Evolutionary conservation across 2,113 vertebrate species (phyloP).

Genomic region (Scomber japonicus): DNA sequence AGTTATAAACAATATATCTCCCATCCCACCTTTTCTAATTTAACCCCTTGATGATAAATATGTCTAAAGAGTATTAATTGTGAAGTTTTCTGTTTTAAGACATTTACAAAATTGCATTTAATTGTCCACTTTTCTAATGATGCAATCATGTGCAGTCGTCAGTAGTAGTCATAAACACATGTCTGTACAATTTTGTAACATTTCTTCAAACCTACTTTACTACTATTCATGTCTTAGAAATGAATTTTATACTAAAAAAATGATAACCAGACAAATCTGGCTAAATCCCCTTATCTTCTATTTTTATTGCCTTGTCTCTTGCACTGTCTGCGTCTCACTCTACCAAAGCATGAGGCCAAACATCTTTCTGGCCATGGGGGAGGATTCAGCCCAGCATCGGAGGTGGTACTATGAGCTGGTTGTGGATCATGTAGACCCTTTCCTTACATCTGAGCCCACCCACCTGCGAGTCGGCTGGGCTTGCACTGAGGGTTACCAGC

Average conservation of each 20-base stretch:
- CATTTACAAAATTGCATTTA: too few relatives aligned
- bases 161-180: not conserved
- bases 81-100: too few relatives aligned
- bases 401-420: slow-evolving; percentile 97
- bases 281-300: not conserved
- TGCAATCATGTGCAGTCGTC: too few relatives aligned
- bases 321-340: not conserved
- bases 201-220: not conserved
- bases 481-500: slow-evolving; percentile 89
- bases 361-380: slow-evolving; percentile 91
- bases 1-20: not conserved
- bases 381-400: slow-evolving; percentile 93
- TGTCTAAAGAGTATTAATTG: too few relatives aligned
- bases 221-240: not conserved
- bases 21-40: not conserved
- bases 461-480: slow-evolving; percentile 97
- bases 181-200: not conserved
- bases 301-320: not conserved
- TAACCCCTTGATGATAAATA: too few relatives aligned
- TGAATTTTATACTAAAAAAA: not conserved
- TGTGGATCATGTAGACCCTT: slow-evolving; percentile 90
- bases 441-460: slow-evolving; percentile 93
- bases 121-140: too few relatives aligned
- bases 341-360: slow-evolving; percentile 92
- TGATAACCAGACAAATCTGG: not conserved